A percentile compares a stretch with the other conserved stretches of the same genome.
phyloP scores from a whole-genome alignment of 2,888 invertebrate genomes.

The Tachina lurida region DNA sequence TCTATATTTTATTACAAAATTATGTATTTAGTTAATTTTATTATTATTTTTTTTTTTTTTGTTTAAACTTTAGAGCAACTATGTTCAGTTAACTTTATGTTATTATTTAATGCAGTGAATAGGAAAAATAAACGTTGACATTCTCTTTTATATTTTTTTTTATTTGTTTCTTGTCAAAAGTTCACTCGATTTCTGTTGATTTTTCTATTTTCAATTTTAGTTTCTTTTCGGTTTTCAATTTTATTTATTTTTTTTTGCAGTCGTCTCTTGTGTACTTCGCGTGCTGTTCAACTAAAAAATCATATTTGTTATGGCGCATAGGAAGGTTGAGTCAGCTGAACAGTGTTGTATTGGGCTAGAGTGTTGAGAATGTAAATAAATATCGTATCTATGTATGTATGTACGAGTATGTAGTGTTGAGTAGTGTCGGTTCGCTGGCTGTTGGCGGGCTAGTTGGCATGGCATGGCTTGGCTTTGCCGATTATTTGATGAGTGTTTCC shows the following conservation, averaged over 20 bases:
- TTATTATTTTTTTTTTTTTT: neutral
- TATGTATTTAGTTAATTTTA: neutral
- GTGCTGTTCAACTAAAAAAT: slow-evolving; percentile 70
- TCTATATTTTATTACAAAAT: slow-evolving; percentile 7
- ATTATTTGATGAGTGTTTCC: slow-evolving; percentile 60
- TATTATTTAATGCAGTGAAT: slow-evolving; percentile 16
- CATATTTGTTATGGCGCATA: slow-evolving; percentile 68
- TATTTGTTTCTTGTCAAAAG: slow-evolving; percentile 36
- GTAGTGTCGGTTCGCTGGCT: slow-evolving; percentile 34
- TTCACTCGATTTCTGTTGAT: slow-evolving; percentile 26
- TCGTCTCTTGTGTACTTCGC: slow-evolving; percentile 71
- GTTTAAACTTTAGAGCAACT: neutral
- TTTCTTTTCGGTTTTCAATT: slow-evolving; percentile 37
- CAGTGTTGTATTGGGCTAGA: slow-evolving; percentile 48
- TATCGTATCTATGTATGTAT: too few relatives aligned
- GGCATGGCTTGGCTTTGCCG: slow-evolving; percentile 36
- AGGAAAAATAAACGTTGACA: slow-evolving; percentile 40
- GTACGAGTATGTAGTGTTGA: slow-evolving; percentile 16
- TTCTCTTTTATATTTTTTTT: slow-evolving; percentile 17
- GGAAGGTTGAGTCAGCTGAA: slow-evolving; percentile 63
- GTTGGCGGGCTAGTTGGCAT: slow-evolving; percentile 34
- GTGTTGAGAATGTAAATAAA: slow-evolving; percentile 25
- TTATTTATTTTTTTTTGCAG: slow-evolving; percentile 43
- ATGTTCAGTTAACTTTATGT: neutral
- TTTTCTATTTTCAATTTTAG: slow-evolving; percentile 37